phyloP scores from a whole-genome alignment of 2,888 invertebrate genomes.

The Epinotia bilunana region DNA sequence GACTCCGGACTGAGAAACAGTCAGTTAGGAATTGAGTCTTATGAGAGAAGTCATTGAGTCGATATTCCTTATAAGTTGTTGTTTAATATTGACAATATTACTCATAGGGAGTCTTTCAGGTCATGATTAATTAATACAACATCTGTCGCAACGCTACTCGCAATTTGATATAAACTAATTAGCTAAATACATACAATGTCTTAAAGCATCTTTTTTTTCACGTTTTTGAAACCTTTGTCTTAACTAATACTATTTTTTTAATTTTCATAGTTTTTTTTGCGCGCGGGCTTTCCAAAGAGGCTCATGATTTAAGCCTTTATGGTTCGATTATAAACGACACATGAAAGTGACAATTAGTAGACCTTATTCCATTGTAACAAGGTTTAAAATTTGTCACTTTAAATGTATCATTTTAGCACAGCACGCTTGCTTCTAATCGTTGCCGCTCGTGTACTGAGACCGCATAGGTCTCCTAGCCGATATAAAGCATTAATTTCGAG shows the following conservation, averaged over 20 bases:
- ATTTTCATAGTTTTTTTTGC: conserved; percentile 37
- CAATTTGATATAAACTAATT: conserved; percentile 41
- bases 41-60: background rate
- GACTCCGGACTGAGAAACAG: background rate
- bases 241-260: conserved; percentile 38
- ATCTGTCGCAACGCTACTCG: conserved; percentile 27
- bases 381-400: conserved; percentile 6
- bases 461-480: background rate
- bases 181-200: conserved; percentile 44
- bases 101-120: background rate
- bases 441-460: conserved; percentile 10
- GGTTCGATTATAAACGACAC: background rate
- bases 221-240: conserved; percentile 39
- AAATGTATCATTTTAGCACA: background rate
- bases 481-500: background rate
- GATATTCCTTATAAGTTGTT: background rate
- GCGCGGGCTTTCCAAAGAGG: conserved; percentile 1
- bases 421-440: conserved; percentile 13
- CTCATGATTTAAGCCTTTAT: background rate
- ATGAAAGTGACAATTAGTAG: background rate
- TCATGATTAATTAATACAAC: conserved; percentile 23
- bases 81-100: background rate
- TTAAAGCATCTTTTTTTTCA: conserved; percentile 44
- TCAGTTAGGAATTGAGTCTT: background rate
- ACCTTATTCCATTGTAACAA: background rate